Base-by-base conservation (phyloP, 1,140 invertebrate species). In the Temnothorax nylanderi region DNA sequence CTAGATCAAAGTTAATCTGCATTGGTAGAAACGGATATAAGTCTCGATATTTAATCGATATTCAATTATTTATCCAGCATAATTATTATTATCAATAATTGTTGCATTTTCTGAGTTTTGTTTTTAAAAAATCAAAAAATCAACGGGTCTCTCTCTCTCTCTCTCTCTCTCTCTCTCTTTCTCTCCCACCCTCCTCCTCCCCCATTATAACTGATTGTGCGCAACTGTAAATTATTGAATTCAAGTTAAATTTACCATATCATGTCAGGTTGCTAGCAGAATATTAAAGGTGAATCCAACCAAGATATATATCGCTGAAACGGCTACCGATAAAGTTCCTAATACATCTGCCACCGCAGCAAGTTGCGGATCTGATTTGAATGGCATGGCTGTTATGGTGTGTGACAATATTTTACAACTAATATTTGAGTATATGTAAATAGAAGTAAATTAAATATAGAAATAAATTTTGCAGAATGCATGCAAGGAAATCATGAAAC, bases 341-440 rank as follows among this genome's bases (percentile, higher is more conserved):
- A 99, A 99, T 94, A 98, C 98, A 0, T 98, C 98, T 37, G 96
- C 99, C 0, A 99, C 99, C 16, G 99, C 99, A 41, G 99, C 98
- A 1, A 99, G 98, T 95, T 96, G 97, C 62, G 97, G 98, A 10
- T 99, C 98, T 2, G 99, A 99, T 96, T 93, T 99, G 0, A 99
- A 99, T 95, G 99, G 99, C 88, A 98, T 99, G 98, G 99, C 99
- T 26, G 96, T 99, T 64, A 93, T 98, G 91, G 97, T 97, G 94
- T 26, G 65, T 97, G 94, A 95, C 95, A 94, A 82, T 41, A 67
- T 41, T 37, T 65, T 26, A 64, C 11, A 85, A 71, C 26, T 60
- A 47, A 41, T 74, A 87, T 32, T 5, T n/a, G 37, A 58, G 2
- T 47, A 0, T 34, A 34, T 37, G 6, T 0, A 82, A 32, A 54